Evolutionary conservation across 2,113 vertebrate genomes (phyloP).

Genomic region (Nibea coibor): DNA sequence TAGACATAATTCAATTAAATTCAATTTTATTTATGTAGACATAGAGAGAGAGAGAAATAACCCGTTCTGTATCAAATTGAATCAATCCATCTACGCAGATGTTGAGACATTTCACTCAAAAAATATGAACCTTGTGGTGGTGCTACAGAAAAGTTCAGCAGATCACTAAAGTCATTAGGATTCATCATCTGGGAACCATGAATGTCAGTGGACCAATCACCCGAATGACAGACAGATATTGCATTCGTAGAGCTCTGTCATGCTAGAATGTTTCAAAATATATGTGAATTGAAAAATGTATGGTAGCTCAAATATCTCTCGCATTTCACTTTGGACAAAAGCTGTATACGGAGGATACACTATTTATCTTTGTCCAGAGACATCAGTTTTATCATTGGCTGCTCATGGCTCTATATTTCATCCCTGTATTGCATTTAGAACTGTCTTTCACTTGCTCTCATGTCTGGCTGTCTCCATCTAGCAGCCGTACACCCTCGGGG

Average conservation of each 20-base stretch:
- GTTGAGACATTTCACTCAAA: not conserved
- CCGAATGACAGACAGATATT: too few relatives aligned
- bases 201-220: not conserved
- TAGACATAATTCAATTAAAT: too few relatives aligned
- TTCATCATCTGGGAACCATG: not conserved
- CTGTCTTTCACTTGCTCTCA: constrained; percentile 18
- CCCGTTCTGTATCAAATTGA: too few relatives aligned
- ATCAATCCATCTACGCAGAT: not conserved
- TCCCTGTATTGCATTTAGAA: constrained; percentile 20
- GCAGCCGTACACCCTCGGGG: constrained; percentile 13
- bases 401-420: constrained; percentile 17
- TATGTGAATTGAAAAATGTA: not conserved
- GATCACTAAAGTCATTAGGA: not conserved
- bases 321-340: not conserved
- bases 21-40: too few relatives aligned
- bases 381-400: not conserved
- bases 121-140: not conserved
- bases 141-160: not conserved
- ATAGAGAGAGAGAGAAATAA: not conserved
- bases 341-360: not conserved
- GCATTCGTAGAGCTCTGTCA: not conserved
- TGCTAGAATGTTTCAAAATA: not conserved
- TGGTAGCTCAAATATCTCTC: not conserved
- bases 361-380: constrained; percentile 16
- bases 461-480: constrained; percentile 28